A percentile compares a stretch with the other conserved stretches of the same genome.
Conservation (phyloP, 2,113 vertebrate species). For the Rattus rattus region DNA sequence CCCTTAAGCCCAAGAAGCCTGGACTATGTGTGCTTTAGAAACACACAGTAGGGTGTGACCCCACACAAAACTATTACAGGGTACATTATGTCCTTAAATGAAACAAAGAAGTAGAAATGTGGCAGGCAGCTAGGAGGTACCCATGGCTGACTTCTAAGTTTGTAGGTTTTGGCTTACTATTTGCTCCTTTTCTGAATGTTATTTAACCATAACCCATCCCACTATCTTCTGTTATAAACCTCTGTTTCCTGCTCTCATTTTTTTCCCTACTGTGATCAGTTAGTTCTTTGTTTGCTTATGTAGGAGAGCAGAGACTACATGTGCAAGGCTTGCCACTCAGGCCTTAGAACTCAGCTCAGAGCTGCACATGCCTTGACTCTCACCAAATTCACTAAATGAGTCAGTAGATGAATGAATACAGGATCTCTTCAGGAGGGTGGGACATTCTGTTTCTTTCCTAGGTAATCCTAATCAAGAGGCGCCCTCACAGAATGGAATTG, state of each 20-base stretch:
- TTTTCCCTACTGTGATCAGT: background rate
- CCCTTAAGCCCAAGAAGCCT: background rate
- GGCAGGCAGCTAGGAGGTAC: background rate
- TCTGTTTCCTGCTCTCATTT: background rate
- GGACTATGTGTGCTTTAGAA: background rate
- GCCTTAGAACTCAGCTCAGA: background rate
- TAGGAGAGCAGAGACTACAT: background rate
- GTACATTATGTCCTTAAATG: background rate
- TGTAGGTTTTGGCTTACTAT: background rate
- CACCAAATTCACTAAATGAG: conserved; percentile 12
- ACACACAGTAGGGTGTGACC: background rate
- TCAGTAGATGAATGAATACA: background rate
- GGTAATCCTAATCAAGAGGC: background rate
- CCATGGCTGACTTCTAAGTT: background rate
- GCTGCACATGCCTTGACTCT: background rate
- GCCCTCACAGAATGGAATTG: background rate
- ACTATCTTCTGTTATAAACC: background rate
- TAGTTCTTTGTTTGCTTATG: conserved; percentile 5
- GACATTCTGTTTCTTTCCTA: conserved; percentile 31
- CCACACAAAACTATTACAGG: background rate
- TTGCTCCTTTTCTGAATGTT: conserved; percentile 18
- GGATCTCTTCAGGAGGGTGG: background rate
- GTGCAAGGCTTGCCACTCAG: background rate
- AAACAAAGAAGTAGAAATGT: background rate
- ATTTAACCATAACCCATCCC: background rate